A percentile compares a stretch with the other conserved stretches of the same genome.
Evolutionary conservation across 2,113 vertebrate species (phyloP).

Genomic region (Ifrita kowaldi): DNA sequence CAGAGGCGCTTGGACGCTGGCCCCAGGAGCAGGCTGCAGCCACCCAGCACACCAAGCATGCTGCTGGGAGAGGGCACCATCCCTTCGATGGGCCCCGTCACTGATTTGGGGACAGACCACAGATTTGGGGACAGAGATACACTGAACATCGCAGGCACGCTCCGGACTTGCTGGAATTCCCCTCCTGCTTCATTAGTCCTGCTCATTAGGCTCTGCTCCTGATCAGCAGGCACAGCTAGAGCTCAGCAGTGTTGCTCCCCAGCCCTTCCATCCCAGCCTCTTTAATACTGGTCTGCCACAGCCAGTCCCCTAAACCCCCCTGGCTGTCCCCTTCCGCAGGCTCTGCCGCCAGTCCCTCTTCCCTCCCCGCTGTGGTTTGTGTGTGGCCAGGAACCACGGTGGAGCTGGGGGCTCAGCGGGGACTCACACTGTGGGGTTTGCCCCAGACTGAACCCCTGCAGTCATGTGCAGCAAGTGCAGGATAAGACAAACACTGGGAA

Average conservation of each 20-base stretch:
- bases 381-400: neutral
- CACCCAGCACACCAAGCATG: neutral
- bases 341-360: neutral
- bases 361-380: neutral
- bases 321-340: neutral
- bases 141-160: neutral
- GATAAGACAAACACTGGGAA: neutral
- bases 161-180: neutral
- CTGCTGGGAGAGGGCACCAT: neutral
- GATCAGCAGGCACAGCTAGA: neutral
- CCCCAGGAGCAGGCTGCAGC: neutral
- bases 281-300: neutral
- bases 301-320: neutral
- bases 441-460: neutral
- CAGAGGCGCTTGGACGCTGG: accelerated
- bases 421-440: neutral
- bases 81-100: accelerated
- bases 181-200: neutral
- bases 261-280: neutral
- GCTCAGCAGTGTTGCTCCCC: neutral
- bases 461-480: accelerated
- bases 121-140: neutral
- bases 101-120: neutral
- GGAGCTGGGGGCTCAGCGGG: neutral
- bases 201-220: neutral